Conservation (phyloP, 2,113 vertebrate species). For the Oxyura jamaicensis region DNA sequence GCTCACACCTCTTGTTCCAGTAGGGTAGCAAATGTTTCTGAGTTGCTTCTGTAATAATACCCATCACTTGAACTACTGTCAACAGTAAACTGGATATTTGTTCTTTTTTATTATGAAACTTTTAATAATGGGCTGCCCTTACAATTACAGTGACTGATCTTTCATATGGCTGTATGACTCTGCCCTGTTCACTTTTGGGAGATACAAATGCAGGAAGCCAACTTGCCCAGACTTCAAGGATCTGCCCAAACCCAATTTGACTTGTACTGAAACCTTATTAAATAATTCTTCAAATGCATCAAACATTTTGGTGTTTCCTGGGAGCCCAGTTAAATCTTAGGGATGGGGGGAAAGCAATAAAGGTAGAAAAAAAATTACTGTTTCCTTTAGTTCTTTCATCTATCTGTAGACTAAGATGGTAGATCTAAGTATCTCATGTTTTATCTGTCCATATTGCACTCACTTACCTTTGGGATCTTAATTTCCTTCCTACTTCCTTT, state of each 20-base stretch:
- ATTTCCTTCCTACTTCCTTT: slow-evolving; percentile 28
- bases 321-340: neutral
- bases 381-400: neutral
- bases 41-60: neutral
- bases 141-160: neutral
- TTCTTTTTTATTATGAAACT: neutral
- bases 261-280: neutral
- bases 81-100: neutral
- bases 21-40: neutral
- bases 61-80: neutral
- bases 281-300: neutral
- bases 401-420: neutral
- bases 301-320: neutral
- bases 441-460: neutral
- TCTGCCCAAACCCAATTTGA: neutral
- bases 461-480: neutral
- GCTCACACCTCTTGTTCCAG: neutral
- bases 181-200: neutral
- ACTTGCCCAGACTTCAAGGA: neutral
- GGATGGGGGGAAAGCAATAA: neutral
- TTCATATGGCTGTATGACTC: neutral
- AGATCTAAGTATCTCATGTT: neutral
- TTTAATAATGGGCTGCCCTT: neutral
- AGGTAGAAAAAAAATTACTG: neutral
- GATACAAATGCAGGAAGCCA: neutral